These are phyloP conservation scores for Moxostoma hubbsi DNA, from an alignment of 2,797 vertebrate species.

Conservation along the genomic window DNA sequence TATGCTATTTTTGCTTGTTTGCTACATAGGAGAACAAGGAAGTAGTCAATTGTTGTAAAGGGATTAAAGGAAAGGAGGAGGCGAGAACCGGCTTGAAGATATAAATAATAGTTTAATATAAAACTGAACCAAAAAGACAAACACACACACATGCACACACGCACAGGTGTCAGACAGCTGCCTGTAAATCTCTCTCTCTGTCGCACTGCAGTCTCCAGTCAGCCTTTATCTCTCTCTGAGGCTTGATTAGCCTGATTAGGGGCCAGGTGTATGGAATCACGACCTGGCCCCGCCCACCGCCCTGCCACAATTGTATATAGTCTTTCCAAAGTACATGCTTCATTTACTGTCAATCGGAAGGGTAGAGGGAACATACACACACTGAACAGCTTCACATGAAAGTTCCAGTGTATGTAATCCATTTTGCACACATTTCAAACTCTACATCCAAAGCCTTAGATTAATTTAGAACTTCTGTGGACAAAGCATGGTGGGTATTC, in stretches of 20 bases:
- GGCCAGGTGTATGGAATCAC: no score
- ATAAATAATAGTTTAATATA: no score
- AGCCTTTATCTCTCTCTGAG: no score
- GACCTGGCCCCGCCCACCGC: no score
- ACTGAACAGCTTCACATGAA: conserved; percentile 41
- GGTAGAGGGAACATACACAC: conserved; percentile 21
- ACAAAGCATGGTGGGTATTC: conserved; percentile 19
- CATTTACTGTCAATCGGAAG: conserved; percentile 19
- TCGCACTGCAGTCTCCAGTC: no score
- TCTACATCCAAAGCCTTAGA: conserved; percentile 21
- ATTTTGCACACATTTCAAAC: conserved; percentile 45
- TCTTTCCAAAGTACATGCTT: conserved; percentile 17
- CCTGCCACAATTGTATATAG: background rate
- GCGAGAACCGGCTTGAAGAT: no score
- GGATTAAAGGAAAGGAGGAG: no score
- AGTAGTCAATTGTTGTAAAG: background rate
- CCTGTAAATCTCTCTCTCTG: no score
- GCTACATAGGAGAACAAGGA: background rate
- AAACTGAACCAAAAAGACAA: no score
- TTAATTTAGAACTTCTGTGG: conserved; percentile 27
- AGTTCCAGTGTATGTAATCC: conserved; percentile 47
- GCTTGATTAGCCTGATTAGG: no score
- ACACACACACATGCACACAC: no score
- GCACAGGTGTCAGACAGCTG: no score
- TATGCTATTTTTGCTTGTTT: background rate